Evolutionary conservation across 2,797 vertebrate species (phyloP), one percentile per base, ranked within the genome.

Genomic region (Odontamblyopus lacepedii): DNA sequence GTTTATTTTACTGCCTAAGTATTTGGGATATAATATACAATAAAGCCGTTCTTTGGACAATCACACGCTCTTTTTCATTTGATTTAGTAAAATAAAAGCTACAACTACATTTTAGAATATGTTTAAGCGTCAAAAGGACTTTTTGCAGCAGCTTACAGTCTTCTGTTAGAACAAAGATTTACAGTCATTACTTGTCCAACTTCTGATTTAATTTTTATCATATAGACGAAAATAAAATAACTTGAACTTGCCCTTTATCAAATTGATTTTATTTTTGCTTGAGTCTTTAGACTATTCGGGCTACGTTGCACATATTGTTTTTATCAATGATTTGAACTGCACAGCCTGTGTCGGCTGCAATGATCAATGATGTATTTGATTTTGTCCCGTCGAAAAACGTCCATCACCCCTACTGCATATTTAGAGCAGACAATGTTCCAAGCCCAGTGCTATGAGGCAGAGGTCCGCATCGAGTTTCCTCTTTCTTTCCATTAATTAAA

Each of bases 401-500:
- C 78, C 78, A 75, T 60, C 79, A 77, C 78, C 77, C 64, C 77
- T 71, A 29, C 75, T 89, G 87, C 87, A 88, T 87, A 88, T 88
- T 88, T 83, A 88, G 79, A 65, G 72, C 83, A 82, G 85, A 89
- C 83, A 32, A 77, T 83, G 88, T 88, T 83, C 87, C 85, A 72
- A 82, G 83, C 85, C 84, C 83, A 79, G 70, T 78, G 78, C 73
- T 86, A 82, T 74, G 83, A 89, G 83, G 78, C 85, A 85, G 83
- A 88, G 83, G 82, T 88, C 86, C 80, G 90, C 87, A 83, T 89
- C 85, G 79, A 89, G 84, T 90, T 90, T 83, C 87, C 88, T 77
- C 75, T 89, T 90, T 88, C 83, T 92, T 90, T 93, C 91, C 88
- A 88, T 93, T 92, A 93, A 93, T 94, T 92, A 91, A 89, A 93